Conservation (phyloP, 1,140 invertebrate genomes). For the Ips nitidus region DNA sequence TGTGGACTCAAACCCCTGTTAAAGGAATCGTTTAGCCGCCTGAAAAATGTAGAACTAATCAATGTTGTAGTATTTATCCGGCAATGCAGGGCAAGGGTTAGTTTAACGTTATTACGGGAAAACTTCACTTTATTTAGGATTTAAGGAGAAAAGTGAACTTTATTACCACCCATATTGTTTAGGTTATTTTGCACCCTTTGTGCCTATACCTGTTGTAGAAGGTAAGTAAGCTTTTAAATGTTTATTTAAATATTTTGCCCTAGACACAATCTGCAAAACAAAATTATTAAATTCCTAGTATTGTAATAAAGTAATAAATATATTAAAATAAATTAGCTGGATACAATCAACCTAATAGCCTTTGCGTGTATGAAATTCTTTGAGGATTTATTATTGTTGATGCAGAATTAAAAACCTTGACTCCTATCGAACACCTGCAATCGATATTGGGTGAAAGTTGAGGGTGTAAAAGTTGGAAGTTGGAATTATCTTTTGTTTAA, state of each 20-base stretch:
- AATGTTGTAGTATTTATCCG: background rate
- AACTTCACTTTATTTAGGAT: background rate
- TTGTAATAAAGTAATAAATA: too few relatives aligned
- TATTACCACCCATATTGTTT: background rate
- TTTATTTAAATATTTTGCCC: background rate
- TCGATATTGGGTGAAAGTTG: too few relatives aligned
- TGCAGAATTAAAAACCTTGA: too few relatives aligned
- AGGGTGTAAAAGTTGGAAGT: too few relatives aligned
- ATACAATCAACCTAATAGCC: too few relatives aligned
- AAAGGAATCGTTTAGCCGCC: background rate
- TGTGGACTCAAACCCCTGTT: background rate
- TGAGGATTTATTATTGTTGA: too few relatives aligned
- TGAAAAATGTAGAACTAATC: slow-evolving; percentile 15
- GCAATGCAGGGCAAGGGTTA: slow-evolving; percentile 9
- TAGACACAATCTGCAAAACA: background rate
- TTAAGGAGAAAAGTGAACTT: background rate
- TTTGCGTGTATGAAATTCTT: too few relatives aligned
- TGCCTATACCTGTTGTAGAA: background rate
- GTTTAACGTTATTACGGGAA: background rate
- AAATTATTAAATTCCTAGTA: background rate
- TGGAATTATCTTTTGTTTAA: background rate
- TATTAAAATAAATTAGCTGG: too few relatives aligned
- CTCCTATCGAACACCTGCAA: too few relatives aligned
- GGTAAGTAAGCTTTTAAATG: background rate
- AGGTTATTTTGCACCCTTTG: background rate